phyloP scores from a whole-genome alignment of 2,888 invertebrate genomes.

The Cheilosia pagana region DNA sequence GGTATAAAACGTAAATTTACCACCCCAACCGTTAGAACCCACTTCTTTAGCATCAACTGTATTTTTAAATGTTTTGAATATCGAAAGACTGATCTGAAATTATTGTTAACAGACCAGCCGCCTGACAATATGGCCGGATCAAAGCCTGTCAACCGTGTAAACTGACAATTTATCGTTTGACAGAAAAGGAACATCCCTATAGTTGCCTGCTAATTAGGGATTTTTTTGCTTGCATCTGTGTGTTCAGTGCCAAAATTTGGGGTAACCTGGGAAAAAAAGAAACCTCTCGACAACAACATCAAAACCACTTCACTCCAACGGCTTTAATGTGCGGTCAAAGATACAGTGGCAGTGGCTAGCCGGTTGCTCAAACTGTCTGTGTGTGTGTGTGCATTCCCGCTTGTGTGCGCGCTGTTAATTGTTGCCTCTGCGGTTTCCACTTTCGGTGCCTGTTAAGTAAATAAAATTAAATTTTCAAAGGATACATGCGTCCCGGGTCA shows the following conservation, averaged over 20 bases:
- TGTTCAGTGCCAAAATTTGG: neutral
- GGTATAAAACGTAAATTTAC: too few relatives aligned
- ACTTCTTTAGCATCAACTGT: too few relatives aligned
- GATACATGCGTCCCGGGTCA: slow-evolving; percentile 62
- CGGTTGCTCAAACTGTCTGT: neutral
- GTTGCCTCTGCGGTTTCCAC: slow-evolving; percentile 73
- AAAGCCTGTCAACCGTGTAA: too few relatives aligned
- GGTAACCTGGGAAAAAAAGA: neutral
- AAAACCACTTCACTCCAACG: slow-evolving; percentile 31
- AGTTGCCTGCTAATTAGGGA: slow-evolving; percentile 26
- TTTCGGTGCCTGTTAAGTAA: slow-evolving; percentile 68
- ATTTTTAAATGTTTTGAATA: too few relatives aligned
- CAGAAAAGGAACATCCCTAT: too few relatives aligned
- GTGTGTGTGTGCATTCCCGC: neutral
- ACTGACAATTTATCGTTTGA: too few relatives aligned
- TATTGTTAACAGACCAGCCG: too few relatives aligned
- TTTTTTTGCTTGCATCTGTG: neutral
- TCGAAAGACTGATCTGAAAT: too few relatives aligned
- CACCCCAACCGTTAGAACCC: too few relatives aligned
- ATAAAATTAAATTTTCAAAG: slow-evolving; percentile 73
- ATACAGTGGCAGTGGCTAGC: neutral
- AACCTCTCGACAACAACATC: neutral
- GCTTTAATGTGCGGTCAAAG: slow-evolving; percentile 41
- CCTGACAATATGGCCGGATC: too few relatives aligned
- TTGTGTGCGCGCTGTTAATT: slow-evolving; percentile 57